Evolutionary conservation across 2,113 vertebrate species (phyloP).

Genomic region (Propithecus coquereli): DNA sequence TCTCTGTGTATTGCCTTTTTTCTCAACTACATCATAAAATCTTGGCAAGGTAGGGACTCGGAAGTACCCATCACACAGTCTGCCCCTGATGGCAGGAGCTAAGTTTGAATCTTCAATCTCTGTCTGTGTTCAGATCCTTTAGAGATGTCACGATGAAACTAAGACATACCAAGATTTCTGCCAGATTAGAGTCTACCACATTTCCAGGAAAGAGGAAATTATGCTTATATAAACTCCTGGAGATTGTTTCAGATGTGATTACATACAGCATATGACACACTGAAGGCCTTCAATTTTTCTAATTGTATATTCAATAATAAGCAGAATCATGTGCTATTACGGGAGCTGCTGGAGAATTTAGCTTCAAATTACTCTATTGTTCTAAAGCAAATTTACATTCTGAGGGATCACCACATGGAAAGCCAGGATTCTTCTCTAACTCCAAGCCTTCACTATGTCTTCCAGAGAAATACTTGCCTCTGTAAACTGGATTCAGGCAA

Average conservation of each 20-base stretch:
- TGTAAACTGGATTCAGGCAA: conserved; percentile 96
- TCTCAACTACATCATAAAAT: not conserved
- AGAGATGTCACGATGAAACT: not conserved
- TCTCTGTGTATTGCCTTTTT: not conserved
- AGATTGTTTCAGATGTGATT: not conserved
- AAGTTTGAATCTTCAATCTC: not conserved
- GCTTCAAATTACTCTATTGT: not conserved
- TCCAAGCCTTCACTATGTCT: not conserved
- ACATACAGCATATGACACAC: not conserved
- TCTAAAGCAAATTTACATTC: not conserved
- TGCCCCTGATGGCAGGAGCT: not conserved
- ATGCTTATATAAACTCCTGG: not conserved
- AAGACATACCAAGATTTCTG: not conserved
- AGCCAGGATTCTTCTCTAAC: not conserved
- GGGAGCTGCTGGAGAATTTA: not conserved
- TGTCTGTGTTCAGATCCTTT: not conserved
- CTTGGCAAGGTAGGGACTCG: not conserved
- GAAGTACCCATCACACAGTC: not conserved
- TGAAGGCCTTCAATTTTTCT: not conserved
- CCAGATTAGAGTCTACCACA: not conserved
- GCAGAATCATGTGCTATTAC: not conserved
- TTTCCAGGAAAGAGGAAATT: not conserved
- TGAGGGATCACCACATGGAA: not conserved
- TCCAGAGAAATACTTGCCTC: conserved; percentile 82
- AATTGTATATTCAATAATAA: not conserved